Evolutionary conservation across 2,888 invertebrate genomes (phyloP).

Genomic region (Callyntrura sp.): DNA sequence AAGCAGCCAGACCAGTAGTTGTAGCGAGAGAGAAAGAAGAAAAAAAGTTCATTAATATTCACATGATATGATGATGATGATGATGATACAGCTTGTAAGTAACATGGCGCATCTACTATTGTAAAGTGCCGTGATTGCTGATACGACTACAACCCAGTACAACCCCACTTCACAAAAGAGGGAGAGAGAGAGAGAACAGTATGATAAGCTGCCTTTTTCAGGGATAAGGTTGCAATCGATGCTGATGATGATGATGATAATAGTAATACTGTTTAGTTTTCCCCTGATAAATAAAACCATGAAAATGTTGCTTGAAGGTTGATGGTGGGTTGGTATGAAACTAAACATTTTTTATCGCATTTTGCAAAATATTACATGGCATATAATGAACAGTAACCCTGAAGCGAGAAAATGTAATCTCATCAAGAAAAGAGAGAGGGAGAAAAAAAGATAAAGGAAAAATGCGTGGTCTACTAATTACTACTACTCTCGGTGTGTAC

Average conservation of each 20-base stretch:
- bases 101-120: neutral
- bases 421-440: neutral
- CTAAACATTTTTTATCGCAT: neutral
- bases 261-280: conserved; percentile 2
- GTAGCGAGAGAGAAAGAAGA: neutral
- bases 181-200: neutral
- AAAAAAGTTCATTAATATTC: conserved; percentile 45
- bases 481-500: neutral
- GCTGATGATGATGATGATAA: neutral
- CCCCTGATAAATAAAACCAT: conserved; percentile 32
- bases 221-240: neutral
- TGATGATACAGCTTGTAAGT: too few relatives aligned
- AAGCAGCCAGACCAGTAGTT: neutral
- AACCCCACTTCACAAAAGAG: neutral
- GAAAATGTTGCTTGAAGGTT: conserved; percentile 40
- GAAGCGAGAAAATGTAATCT: conserved; percentile 25
- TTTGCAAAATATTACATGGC: conserved; percentile 16
- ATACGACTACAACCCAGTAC: too few relatives aligned
- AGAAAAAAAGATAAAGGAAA: conserved; percentile 34
- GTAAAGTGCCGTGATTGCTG: neutral
- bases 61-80: conserved; percentile 40
- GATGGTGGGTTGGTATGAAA: neutral
- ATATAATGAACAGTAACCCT: conserved; percentile 6
- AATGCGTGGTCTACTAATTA: conserved; percentile 52
- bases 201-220: conserved; percentile 32